Percentiles rank a stretch among this genome's conserved stretches.
Conservation (phyloP, 2,888 invertebrate species). For the Nomada fabriciana region DNA sequence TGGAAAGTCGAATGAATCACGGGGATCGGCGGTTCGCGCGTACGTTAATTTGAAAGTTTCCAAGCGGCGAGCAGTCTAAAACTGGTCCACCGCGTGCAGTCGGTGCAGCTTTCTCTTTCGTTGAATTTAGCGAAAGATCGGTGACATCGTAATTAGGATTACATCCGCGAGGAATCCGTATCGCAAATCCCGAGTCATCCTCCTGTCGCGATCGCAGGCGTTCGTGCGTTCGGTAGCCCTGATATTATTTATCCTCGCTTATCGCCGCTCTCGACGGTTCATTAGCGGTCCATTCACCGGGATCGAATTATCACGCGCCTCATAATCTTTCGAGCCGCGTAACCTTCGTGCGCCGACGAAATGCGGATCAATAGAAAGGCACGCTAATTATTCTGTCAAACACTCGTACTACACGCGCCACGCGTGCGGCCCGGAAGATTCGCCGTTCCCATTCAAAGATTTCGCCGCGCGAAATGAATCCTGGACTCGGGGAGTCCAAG, state of each 20-base stretch:
- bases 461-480: constrained; percentile 14
- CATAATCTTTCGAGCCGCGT: constrained; percentile 8
- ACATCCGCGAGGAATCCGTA: constrained; percentile 2
- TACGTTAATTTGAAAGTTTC: constrained; percentile 65
- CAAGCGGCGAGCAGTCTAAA: constrained; percentile 44
- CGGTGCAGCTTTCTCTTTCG: constrained; percentile 65
- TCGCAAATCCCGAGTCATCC: constrained; percentile 31
- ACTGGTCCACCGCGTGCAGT: constrained; percentile 40
- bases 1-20: constrained; percentile 30
- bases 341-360: constrained; percentile 10
- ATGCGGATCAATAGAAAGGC: constrained; percentile 3
- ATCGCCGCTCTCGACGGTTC: constrained; percentile 17
- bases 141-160: constrained; percentile 58
- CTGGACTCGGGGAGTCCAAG: not conserved
- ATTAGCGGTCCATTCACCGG: constrained; percentile 37
- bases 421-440: not conserved
- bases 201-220: not conserved
- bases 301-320: constrained; percentile 35
- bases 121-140: constrained; percentile 66
- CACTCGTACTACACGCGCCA: not conserved
- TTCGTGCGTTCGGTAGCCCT: not conserved
- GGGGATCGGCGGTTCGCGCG: constrained; percentile 17
- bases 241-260: constrained; percentile 20
- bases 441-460: constrained; percentile 14
- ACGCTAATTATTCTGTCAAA: constrained; percentile 26